Evolutionary conservation across 2,888 invertebrate species (phyloP).

Genomic region (Parnassius mnemosyne): DNA sequence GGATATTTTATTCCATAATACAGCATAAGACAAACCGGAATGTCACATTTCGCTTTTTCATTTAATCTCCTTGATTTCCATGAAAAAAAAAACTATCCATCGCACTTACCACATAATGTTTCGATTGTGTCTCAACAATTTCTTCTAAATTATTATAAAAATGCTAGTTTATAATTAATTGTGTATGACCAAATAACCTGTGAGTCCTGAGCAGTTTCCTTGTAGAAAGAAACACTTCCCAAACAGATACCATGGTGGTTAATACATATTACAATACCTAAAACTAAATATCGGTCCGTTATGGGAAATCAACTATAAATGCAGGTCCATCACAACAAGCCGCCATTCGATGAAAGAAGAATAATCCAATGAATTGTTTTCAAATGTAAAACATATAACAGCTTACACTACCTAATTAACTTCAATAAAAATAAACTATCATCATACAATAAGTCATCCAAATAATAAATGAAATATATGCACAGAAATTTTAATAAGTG

Average conservation of each 20-base stretch:
- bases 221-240: conserved; percentile 61
- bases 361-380: conserved; percentile 56
- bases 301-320: conserved; percentile 73
- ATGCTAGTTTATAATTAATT: conserved; percentile 79
- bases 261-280: conserved; percentile 68
- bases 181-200: conserved; percentile 75
- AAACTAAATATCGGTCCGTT: conserved; percentile 75
- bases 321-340: conserved; percentile 68
- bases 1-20: conserved; percentile 81
- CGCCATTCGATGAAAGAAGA: conserved; percentile 49
- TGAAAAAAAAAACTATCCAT: conserved; percentile 72
- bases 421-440: conserved; percentile 77
- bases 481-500: conserved; percentile 44
- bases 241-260: conserved; percentile 69
- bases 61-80: conserved; percentile 60
- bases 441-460: conserved; percentile 71
- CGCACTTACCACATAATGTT: conserved; percentile 66
- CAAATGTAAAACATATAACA: conserved; percentile 76
- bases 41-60: conserved; percentile 76
- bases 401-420: conserved; percentile 79
- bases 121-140: conserved; percentile 71
- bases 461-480: conserved; percentile 63
- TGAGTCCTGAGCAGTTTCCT: conserved; percentile 68
- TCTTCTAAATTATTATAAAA: conserved; percentile 79
- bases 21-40: conserved; percentile 81